Conservation (phyloP, 2,113 vertebrate species). For the Eira barbara region DNA sequence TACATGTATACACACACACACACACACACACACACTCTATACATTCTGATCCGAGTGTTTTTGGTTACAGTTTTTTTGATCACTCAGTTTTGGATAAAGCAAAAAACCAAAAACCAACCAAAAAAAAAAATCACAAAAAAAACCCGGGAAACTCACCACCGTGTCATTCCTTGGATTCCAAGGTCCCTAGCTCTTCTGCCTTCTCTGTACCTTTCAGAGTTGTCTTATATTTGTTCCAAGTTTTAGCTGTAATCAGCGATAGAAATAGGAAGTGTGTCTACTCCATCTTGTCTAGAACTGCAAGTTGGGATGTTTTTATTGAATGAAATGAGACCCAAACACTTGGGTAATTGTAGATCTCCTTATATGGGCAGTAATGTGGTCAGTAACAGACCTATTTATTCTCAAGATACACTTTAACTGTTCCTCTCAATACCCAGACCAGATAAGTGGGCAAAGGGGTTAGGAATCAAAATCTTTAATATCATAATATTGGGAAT, state of each 20-base stretch:
- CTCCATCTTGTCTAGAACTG: neutral
- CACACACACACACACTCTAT: no score
- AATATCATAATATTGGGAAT: neutral
- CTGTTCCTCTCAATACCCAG: neutral
- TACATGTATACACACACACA: no score
- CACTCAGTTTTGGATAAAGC: neutral
- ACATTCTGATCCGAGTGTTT: neutral
- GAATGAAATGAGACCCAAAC: neutral
- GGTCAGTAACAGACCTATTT: neutral
- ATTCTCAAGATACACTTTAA: neutral
- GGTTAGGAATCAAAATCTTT: neutral
- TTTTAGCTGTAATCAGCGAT: neutral
- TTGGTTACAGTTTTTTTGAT: neutral
- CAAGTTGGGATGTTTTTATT: neutral
- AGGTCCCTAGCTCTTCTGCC: neutral
- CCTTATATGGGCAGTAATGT: neutral
- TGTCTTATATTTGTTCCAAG: neutral
- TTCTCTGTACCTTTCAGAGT: neutral
- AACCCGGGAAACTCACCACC: neutral
- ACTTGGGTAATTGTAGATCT: neutral
- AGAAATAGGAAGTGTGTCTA: neutral
- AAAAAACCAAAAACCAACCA: neutral
- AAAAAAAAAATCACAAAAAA: neutral
- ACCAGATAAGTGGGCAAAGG: neutral
- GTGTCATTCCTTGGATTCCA: neutral